Conservation (phyloP, 2,797 vertebrate genomes). For the Halcyon leucocephala region DNA sequence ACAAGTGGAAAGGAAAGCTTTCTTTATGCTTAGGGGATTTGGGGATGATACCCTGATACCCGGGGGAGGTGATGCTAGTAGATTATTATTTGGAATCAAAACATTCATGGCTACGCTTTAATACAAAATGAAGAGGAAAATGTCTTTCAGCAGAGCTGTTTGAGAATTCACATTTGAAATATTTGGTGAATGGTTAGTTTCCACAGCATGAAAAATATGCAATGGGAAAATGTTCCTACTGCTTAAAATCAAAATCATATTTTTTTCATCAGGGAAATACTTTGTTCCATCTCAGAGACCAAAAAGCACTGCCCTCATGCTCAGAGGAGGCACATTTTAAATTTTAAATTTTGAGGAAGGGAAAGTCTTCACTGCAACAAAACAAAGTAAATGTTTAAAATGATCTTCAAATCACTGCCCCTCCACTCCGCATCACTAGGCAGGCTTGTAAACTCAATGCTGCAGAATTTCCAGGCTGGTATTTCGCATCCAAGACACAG, state of each 20-base stretch:
- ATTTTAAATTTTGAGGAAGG: constrained; percentile 49
- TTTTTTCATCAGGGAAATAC: constrained; percentile 55
- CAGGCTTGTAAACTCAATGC: neutral
- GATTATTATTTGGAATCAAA: neutral
- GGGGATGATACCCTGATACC: neutral
- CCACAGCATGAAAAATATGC: constrained; percentile 33
- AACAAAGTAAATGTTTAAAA: constrained; percentile 53
- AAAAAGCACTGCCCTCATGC: constrained; percentile 36
- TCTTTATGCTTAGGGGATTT: neutral
- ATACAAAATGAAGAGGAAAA: constrained; percentile 37
- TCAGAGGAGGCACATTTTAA: constrained; percentile 29
- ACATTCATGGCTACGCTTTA: neutral
- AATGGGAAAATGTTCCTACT: constrained; percentile 42
- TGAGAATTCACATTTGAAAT: constrained; percentile 36
- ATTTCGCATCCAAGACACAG: neutral
- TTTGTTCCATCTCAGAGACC: constrained; percentile 45
- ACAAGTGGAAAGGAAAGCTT: neutral
- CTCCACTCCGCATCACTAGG: neutral
- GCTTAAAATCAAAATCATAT: constrained; percentile 58
- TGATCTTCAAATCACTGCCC: constrained; percentile 43
- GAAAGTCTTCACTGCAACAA: constrained; percentile 29
- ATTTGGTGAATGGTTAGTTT: constrained; percentile 38
- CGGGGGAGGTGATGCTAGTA: neutral
- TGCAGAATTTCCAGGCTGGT: neutral
- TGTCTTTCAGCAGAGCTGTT: constrained; percentile 9